Conservation (phyloP, 2,797 vertebrate species). For the Morelia viridis region DNA sequence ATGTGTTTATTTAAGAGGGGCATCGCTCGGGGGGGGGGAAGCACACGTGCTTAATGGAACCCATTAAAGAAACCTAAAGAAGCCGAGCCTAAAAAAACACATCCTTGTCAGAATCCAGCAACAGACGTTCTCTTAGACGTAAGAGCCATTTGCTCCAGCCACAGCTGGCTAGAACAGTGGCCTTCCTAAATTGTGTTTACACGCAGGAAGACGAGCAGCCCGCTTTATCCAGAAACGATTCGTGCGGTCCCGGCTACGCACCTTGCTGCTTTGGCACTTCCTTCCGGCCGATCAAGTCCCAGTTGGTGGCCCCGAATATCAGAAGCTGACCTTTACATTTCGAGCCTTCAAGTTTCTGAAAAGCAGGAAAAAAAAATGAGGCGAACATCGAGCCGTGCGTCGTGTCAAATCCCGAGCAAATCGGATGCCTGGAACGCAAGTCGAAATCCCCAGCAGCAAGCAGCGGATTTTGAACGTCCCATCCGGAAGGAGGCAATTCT, state of each 20-base stretch:
- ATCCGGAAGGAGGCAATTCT: too few species aligned
- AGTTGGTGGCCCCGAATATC: slow-evolving; percentile 95
- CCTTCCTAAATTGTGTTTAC: background rate
- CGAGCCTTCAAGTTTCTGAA: slow-evolving; percentile 90
- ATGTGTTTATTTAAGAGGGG: background rate
- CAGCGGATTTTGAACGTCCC: background rate
- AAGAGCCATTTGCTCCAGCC: background rate
- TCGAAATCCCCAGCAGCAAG: background rate
- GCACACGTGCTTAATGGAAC: background rate
- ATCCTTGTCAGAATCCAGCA: background rate
- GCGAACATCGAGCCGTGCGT: background rate
- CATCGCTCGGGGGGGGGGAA: background rate
- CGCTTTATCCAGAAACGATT: background rate
- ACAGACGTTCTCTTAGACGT: background rate
- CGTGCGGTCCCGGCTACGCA: slow-evolving; percentile 50
- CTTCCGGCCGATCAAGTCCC: slow-evolving; percentile 96
- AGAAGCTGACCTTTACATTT: slow-evolving; percentile 91
- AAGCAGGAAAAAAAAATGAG: background rate
- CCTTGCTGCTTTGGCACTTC: slow-evolving; percentile 97
- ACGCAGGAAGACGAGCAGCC: accelerated
- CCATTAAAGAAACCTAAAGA: background rate
- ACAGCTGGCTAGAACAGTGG: too few species aligned
- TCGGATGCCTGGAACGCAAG: too few species aligned
- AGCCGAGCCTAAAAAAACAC: background rate
- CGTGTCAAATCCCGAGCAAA: background rate